Base-by-base conservation (phyloP, 2,797 vertebrate species). In the Rhincodon typus region DNA sequence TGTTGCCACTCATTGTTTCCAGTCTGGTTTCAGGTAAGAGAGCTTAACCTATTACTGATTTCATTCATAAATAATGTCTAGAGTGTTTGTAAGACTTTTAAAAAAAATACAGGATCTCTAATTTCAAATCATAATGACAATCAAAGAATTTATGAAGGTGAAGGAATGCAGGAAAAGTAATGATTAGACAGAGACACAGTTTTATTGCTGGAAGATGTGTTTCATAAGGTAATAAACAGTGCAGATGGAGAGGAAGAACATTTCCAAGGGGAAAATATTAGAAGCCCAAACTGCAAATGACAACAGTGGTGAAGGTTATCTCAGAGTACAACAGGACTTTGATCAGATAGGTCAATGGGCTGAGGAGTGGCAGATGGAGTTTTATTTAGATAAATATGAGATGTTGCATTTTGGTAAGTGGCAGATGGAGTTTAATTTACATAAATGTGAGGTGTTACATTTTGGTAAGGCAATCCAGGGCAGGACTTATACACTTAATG, bases 11-110 rank as follows among this genome's bases (percentile, higher is more conserved):
- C 79, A 98, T 99, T 96, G 96, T 99, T 96, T 99, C 99, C 98
- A 99, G 99, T 97, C 98, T 99, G 86, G 98, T 99, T 96, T 99
- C 99, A 99, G 99, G 99, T 99, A 98, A 95, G 94, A n/a, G 27
- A 19, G 19, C 38, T 67, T 67, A 93, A 67, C 17, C n/a, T 21
- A 66, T 38, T 62, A 66, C 21, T 38, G 34, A n/a, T 38, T 67
- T 93, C 34, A 38, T 25, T 69, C 19, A 69, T 25, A 69, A 93
- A 42, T 57, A 34, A 67, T n/a, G 1, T 38, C 57, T 2, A 38
- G 90, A 67, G 3, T 34, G 38, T 93, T 42, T 67, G 17, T 1
- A 42, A 2, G 0, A 0, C 62, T 69, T 90, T 90, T 50, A 50
- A 50, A 19, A 13, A 88, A 34, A 30, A 10, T 4, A 53, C 3